Evolutionary conservation across 2,888 invertebrate genomes (phyloP), one percentile per base, ranked within the genome.

Genomic region (Dryobotodes eremita): DNA sequence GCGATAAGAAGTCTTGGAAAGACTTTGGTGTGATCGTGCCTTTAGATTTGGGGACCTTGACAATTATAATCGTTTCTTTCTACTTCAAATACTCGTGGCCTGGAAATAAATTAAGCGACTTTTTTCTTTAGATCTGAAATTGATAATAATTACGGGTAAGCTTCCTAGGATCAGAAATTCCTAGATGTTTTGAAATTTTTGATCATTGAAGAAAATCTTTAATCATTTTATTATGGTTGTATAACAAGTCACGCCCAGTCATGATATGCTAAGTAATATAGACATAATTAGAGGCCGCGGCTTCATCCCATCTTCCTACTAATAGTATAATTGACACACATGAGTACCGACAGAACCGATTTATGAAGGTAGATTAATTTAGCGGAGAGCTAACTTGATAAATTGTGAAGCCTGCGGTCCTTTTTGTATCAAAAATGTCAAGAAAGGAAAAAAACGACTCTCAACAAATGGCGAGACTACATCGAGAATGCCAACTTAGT

Each of bases 41-140:
- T 57, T 76, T 64, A 83, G 59, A 76, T 83, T 84, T 74, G n/a
- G 68, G 15, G 42, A 73, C 59, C 64, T 53, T 71, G 50, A 74
- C 83, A 79, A 83, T 84, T 65, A 65, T 86, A 83, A 77, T 86
- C 82, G 61, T 50, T 71, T 64, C 68, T 77, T 62, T 62, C 83
- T 65, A 61, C 48, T 70, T 73, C 55, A 26, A 86, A 79, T 77
- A 72, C 50, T n/a, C 26, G n/a, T 64, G 70, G 62, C 8, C 15
- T 13, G 55, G 8, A 72, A 66, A 61, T 11, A 71, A 50, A 64
- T 66, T 53, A 8, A 11, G 17, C 0, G 48, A 11, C 15, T 6
- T 75, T 73, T 69, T 46, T 4, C 31, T 68, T 76, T 61, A 31
- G 26, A 73, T 48, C 26, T 62, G 26, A 64, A 42, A 69, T 68